phyloP scores from a whole-genome alignment of 2,113 vertebrate genomes.

The Oreotrochilus melanogaster region DNA sequence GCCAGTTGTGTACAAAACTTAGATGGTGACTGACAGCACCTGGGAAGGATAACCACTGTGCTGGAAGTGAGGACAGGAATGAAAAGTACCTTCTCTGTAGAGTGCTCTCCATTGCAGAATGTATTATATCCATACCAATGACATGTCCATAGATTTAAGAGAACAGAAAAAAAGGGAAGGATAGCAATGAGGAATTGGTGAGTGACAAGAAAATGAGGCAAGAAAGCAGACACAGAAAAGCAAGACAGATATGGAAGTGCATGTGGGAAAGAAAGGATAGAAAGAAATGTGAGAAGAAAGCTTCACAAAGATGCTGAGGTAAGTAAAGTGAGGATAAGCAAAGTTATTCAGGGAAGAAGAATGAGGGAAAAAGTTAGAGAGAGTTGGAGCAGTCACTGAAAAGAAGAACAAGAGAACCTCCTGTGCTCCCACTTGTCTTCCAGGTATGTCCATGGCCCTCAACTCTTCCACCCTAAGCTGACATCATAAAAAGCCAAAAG shows the following conservation, averaged over 20 bases:
- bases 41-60: background rate
- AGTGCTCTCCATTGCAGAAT: background rate
- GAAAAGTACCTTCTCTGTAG: background rate
- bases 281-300: background rate
- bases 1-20: background rate
- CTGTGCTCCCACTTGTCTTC: background rate
- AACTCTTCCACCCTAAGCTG: background rate
- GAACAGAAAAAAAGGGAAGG: background rate
- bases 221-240: background rate
- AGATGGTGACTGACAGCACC: background rate
- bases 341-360: background rate
- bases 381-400: background rate
- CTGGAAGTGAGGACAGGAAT: background rate
- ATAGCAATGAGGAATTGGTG: background rate
- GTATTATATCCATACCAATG: background rate
- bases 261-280: background rate
- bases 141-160: background rate
- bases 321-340: background rate
- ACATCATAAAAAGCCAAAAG: background rate
- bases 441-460: background rate
- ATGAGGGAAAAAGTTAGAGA: background rate
- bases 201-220: background rate
- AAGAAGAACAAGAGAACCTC: accelerated
- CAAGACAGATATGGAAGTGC: background rate
- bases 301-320: background rate